Evolutionary conservation across 2,797 vertebrate genomes (phyloP).

Genomic region (Notolepis coatsorum): DNA sequence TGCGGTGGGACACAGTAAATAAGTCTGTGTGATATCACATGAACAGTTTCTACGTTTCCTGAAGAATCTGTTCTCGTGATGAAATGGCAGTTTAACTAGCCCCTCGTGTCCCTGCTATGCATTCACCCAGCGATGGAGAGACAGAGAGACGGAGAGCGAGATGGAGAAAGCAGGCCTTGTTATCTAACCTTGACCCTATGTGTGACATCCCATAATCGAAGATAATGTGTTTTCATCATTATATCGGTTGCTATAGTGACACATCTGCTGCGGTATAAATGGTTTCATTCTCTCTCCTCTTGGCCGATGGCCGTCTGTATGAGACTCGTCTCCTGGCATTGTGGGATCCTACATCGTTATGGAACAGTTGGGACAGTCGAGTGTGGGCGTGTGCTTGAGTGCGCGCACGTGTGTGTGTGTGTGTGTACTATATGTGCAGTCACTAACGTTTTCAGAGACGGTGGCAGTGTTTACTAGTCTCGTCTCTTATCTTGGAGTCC

Average conservation of each 20-base stretch:
- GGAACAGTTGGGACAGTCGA: constrained; percentile 6
- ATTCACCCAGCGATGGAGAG: constrained; percentile 14
- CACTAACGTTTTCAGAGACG: too few relatives aligned
- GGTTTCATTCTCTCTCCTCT: constrained; percentile 67
- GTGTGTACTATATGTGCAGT: constrained; percentile 43
- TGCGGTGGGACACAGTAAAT: too few relatives aligned
- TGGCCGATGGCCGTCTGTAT: constrained; percentile 28
- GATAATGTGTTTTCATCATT: constrained; percentile 64
- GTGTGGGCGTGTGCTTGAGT: not conserved
- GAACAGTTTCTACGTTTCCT: not conserved
- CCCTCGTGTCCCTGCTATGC: too few relatives aligned
- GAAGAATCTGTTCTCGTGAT: not conserved
- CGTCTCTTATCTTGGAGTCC: constrained; percentile 16
- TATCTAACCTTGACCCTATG: constrained; percentile 66
- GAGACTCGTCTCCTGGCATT: constrained; percentile 52
- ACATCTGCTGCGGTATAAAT: constrained; percentile 81
- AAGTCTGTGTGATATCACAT: not conserved
- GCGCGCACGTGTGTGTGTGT: constrained; percentile 17
- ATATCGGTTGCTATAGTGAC: constrained; percentile 75
- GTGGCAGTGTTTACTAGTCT: not conserved
- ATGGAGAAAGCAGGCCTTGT: constrained; percentile 25
- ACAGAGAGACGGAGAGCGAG: constrained; percentile 10
- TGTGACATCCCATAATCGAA: constrained; percentile 49
- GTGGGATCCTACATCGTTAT: constrained; percentile 43
- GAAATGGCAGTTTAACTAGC: too few relatives aligned